phyloP scores from a whole-genome alignment of 2,797 vertebrate species.

The Sibirionetta formosa region DNA sequence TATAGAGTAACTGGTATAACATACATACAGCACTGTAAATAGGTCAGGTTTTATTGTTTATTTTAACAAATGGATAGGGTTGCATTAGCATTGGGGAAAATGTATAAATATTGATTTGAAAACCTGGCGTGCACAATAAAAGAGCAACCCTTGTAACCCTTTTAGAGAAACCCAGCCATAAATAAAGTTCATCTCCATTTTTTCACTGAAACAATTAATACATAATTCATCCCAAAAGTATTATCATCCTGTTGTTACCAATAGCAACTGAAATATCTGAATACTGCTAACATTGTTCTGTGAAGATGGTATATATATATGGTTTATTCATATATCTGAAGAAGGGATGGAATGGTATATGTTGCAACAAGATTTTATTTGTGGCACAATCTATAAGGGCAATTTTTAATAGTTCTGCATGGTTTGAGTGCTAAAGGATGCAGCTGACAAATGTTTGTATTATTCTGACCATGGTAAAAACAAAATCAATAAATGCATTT shows the following conservation, averaged over 20 bases:
- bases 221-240: conserved; percentile 83
- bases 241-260: conserved; percentile 71
- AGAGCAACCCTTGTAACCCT: conserved; percentile 85
- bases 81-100: conserved; percentile 86
- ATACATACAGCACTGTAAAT: conserved; percentile 62
- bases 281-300: neutral
- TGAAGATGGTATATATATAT: neutral
- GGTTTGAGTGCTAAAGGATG: conserved; percentile 75
- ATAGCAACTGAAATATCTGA: conserved; percentile 52
- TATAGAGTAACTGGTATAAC: conserved; percentile 38
- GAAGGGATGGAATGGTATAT: conserved; percentile 8
- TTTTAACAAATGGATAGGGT: conserved; percentile 82
- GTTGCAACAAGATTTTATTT: conserved; percentile 74
- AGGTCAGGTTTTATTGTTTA: conserved; percentile 87
- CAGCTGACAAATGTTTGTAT: conserved; percentile 82
- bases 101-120: conserved; percentile 91
- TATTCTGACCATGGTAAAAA: conserved; percentile 80
- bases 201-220: conserved; percentile 84
- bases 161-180: conserved; percentile 85
- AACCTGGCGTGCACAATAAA: conserved; percentile 82
- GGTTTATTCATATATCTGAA: conserved; percentile 61
- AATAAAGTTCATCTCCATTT: conserved; percentile 83
- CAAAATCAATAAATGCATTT: conserved; percentile 84
- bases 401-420: conserved; percentile 73
- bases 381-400: conserved; percentile 71